These are phyloP conservation scores for Ligdia adustata DNA, from an alignment of 2,888 invertebrate species.

Conservation along the genomic window DNA sequence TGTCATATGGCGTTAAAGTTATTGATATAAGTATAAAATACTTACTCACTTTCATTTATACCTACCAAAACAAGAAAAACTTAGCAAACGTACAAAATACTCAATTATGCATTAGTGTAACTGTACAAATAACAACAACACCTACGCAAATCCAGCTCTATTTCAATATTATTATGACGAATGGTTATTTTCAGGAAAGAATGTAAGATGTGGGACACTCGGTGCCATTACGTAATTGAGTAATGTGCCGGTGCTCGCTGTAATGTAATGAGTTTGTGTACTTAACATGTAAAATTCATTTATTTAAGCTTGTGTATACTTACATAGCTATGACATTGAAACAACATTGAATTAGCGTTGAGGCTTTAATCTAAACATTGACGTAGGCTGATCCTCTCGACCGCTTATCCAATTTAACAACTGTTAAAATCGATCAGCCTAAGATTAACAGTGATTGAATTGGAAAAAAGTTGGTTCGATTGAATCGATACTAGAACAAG, in stretches of 20 bases:
- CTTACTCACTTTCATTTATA: neutral
- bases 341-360: constrained; percentile 9
- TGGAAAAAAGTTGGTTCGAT: neutral
- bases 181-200: constrained; percentile 12
- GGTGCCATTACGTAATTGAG: constrained; percentile 40
- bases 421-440: neutral
- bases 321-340: constrained; percentile 3
- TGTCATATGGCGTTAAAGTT: too few relatives aligned
- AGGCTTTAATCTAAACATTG: constrained; percentile 34
- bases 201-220: constrained; percentile 39
- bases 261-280: constrained; percentile 20
- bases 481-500: constrained; percentile 25
- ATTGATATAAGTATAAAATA: too few relatives aligned
- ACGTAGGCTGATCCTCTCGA: constrained; percentile 1
- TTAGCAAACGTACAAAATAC: neutral
- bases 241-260: constrained; percentile 24
- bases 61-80: neutral
- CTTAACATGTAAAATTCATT: constrained; percentile 14
- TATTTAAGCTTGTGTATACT: constrained; percentile 2
- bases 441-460: constrained; percentile 4
- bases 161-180: constrained; percentile 17
- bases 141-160: constrained; percentile 5
- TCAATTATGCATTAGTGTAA: neutral
- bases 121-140: neutral
- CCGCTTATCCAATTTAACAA: neutral